phyloP scores from a whole-genome alignment of 2,888 invertebrate species.

The Palloptera scutellata region DNA sequence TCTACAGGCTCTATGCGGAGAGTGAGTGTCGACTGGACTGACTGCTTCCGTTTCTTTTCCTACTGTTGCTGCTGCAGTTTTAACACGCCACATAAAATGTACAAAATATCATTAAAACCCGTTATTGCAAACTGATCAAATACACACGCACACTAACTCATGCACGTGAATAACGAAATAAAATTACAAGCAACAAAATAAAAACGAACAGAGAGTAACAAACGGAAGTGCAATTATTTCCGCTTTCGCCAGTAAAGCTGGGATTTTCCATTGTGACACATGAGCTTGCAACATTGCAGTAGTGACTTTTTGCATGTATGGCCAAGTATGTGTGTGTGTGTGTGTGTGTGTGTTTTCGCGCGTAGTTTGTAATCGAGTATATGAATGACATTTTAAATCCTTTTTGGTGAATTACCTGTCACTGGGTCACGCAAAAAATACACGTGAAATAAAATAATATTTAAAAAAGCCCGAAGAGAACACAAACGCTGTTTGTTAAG shows the following conservation, averaged over 20 bases:
- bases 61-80: too few species aligned
- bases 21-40: too few species aligned
- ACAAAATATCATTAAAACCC: background rate
- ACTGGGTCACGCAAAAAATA: slow-evolving; percentile 30
- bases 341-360: slow-evolving; percentile 10
- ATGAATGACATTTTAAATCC: slow-evolving; percentile 40
- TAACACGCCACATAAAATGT: too few species aligned
- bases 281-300: slow-evolving; percentile 24
- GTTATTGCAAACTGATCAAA: background rate
- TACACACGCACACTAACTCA: background rate
- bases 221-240: slow-evolving; percentile 33
- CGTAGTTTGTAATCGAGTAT: slow-evolving; percentile 27
- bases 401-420: slow-evolving; percentile 34
- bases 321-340: background rate
- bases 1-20: too few species aligned
- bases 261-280: slow-evolving; percentile 27
- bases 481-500: too few species aligned
- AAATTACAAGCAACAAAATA: background rate
- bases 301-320: background rate
- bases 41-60: too few species aligned
- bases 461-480: too few species aligned
- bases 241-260: slow-evolving; percentile 28
- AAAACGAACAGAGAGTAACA: slow-evolving; percentile 14
- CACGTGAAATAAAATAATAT: too few species aligned
- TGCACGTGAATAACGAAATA: background rate